Base-by-base conservation (phyloP, 1,140 invertebrate species). In the Drosophila quadrilineata region DNA sequence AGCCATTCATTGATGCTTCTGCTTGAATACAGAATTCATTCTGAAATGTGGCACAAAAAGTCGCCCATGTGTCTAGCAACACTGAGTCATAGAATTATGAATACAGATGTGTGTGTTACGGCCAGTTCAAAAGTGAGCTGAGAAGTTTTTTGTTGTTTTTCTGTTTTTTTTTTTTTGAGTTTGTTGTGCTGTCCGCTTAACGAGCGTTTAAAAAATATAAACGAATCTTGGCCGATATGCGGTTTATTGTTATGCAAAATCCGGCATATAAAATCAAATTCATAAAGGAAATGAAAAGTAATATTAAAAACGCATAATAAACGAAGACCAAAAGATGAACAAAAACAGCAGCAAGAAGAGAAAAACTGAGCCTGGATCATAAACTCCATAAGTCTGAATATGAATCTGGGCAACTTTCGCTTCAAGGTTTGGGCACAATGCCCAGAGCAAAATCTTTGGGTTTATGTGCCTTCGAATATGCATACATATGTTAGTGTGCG, bases 161-260 rank as follows among this genome's bases (percentile, higher is more conserved):
- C 36, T 62, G 19, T 53, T 43, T 53, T 24, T 12, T 24, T 14
- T 16, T 46, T 46, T 48, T 48, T n/a, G n/a, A n/a, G n/a, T n/a
- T n/a, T n/a, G n/a, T n/a, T n/a, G n/a, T n/a, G n/a, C 14, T 17
- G 22, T 6, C 31, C 16, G 21, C 10, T 22, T 50, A 58, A 26
- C 45, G 38, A 62, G 21, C 29, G 21, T 60, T 53, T 53, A 43
- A 41, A 21, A 35, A 49, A 49, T 43, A 56, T 33, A 48, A 24
- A 26, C 56, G 36, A 22, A 52, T 60, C 17, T 21, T 71, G 65
- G 73, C 73, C 74, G 70, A 84, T 85, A 85, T 85, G 74, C 79
- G 79, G 58, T 43, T 65, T 68, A 85, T 85, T 84, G 79, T 84
- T 75, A 84, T 84, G 79, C 79, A 68, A 84, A 84, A 79, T 71